These are phyloP conservation scores for Knipowitschia caucasica DNA, from an alignment of 2,797 vertebrate genomes.

Conservation along the genomic window DNA sequence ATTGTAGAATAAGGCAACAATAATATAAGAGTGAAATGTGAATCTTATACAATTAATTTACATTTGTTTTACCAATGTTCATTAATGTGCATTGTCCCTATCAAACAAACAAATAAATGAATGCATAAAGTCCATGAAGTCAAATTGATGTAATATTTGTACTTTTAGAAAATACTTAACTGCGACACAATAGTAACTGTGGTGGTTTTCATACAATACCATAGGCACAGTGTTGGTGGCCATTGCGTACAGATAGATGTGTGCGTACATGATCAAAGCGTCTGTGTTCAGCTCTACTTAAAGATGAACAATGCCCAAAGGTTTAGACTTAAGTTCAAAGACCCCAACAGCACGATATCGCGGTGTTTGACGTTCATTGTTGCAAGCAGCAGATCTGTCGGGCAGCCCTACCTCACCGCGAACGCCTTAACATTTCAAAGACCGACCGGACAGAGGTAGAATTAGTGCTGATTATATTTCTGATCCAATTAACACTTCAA, in stretches of 20 bases:
- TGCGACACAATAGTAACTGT: no score
- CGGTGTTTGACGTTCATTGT: background rate
- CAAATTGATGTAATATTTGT: no score
- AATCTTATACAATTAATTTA: no score
- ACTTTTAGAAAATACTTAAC: background rate
- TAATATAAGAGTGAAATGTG: no score
- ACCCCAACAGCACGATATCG: background rate
- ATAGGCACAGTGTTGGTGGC: background rate
- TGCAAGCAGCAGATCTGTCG: background rate
- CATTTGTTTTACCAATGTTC: no score
- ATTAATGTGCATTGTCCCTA: no score
- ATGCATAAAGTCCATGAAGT: no score
- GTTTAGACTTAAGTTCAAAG: background rate
- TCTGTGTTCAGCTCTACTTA: background rate
- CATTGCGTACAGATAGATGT: background rate
- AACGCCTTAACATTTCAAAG: background rate
- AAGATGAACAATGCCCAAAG: background rate
- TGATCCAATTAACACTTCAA: conserved; percentile 13
- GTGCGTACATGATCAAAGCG: background rate
- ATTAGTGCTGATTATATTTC: conserved; percentile 11
- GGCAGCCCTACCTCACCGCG: background rate
- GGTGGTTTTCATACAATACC: background rate
- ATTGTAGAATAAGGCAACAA: no score
- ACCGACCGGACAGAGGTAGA: background rate
- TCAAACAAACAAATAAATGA: no score